These are phyloP conservation scores for Spinibarbus caldwelli DNA, from an alignment of 2,797 vertebrate genomes.

Conservation along the genomic window DNA sequence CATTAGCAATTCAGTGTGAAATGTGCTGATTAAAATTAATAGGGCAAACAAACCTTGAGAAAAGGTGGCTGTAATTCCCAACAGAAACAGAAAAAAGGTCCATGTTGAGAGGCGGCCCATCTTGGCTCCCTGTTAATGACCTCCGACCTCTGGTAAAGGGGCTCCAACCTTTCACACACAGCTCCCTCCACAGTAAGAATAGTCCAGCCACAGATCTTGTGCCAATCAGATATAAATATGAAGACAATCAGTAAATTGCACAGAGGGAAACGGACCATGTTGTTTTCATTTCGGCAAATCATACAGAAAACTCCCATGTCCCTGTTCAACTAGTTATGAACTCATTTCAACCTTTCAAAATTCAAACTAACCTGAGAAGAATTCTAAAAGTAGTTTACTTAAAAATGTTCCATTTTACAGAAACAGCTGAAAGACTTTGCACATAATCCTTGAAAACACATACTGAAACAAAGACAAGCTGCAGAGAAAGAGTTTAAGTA, in stretches of 20 bases:
- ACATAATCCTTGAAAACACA: background rate
- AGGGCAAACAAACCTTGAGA: slow-evolving; percentile 73
- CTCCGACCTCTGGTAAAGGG: background rate
- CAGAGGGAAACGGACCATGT: background rate
- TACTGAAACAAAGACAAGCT: slow-evolving; percentile 19
- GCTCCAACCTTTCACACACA: background rate
- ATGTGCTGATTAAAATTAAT: background rate
- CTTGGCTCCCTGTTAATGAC: slow-evolving; percentile 58
- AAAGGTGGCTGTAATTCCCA: slow-evolving; percentile 66
- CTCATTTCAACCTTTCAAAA: background rate
- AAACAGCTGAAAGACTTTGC: background rate
- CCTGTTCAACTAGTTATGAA: background rate
- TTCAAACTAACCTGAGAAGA: background rate
- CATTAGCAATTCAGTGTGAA: background rate
- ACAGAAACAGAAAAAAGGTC: slow-evolving; percentile 66
- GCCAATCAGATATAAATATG: slow-evolving; percentile 33
- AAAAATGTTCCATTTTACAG: background rate
- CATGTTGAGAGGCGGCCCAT: slow-evolving; percentile 68
- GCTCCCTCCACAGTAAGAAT: slow-evolving; percentile 55
- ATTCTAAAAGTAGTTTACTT: background rate
- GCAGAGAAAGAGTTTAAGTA: slow-evolving; percentile 12
- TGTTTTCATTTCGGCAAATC: slow-evolving; percentile 4
- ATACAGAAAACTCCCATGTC: background rate
- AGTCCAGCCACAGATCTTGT: slow-evolving; percentile 52
- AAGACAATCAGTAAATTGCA: background rate